phyloP scores from a whole-genome alignment of 2,797 vertebrate genomes.

The Fratercula arctica region DNA sequence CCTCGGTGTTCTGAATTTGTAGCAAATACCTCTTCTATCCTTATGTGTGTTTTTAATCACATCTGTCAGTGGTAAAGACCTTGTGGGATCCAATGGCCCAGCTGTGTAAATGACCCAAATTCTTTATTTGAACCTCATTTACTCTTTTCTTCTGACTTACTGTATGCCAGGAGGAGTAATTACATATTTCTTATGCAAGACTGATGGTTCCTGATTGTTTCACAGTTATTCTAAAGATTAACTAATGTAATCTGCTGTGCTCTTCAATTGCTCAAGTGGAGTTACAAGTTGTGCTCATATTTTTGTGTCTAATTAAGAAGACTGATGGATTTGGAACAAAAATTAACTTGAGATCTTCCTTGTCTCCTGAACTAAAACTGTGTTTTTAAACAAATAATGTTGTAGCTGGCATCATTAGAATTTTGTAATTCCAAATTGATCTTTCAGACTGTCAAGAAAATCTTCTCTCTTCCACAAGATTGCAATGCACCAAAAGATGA shows the following conservation, averaged over 20 bases:
- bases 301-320: conserved; percentile 1
- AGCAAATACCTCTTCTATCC: background rate
- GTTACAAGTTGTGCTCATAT: background rate
- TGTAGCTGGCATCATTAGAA: background rate
- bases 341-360: background rate
- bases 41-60: background rate
- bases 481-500: background rate
- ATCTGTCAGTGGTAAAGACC: background rate
- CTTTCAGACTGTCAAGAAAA: background rate
- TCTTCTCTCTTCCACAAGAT: background rate
- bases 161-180: background rate
- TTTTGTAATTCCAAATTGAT: background rate
- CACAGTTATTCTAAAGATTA: background rate
- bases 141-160: background rate
- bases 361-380: background rate
- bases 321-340: background rate
- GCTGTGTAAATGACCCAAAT: background rate
- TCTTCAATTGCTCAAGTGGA: background rate
- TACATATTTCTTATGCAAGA: background rate
- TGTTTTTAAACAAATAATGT: background rate
- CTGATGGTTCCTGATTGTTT: background rate
- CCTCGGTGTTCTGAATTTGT: background rate
- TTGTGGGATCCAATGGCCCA: background rate
- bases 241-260: background rate
- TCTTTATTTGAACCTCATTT: background rate